Percentiles rank a stretch among this genome's conserved stretches.
Evolutionary conservation across 2,113 vertebrate genomes (phyloP).

Genomic region (Equus przewalskii): DNA sequence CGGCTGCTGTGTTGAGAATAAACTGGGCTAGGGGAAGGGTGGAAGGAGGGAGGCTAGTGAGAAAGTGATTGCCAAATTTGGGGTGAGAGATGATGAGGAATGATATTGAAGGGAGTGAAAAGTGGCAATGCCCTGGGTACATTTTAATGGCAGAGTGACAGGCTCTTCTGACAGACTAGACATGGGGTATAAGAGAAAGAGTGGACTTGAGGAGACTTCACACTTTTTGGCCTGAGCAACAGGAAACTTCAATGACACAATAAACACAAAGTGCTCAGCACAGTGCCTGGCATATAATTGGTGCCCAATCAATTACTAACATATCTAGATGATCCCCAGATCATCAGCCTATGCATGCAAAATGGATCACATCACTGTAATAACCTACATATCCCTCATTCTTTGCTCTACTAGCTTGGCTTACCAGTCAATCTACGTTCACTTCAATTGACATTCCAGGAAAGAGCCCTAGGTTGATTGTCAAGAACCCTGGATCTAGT

Average conservation of each 20-base stretch:
- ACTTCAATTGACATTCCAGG: slow-evolving; percentile 21
- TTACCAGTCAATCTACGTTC: not conserved
- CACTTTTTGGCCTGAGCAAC: not conserved
- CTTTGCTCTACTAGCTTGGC: not conserved
- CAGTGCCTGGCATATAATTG: not conserved
- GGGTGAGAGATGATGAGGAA: not conserved
- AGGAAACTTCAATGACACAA: not conserved
- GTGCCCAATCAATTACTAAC: not conserved
- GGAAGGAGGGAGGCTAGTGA: not conserved
- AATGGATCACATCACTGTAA: not conserved
- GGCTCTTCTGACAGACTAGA: not conserved
- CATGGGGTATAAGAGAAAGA: not conserved
- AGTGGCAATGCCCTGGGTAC: not conserved
- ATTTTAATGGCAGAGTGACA: not conserved
- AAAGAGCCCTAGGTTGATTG: not conserved
- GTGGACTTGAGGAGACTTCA: not conserved
- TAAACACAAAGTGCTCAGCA: not conserved
- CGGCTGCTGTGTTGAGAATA: not conserved
- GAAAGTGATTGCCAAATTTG: not conserved
- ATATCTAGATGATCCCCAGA: not conserved
- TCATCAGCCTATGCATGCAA: not conserved
- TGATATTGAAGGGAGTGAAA: not conserved
- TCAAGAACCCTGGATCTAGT: not conserved
- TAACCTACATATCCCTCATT: not conserved
- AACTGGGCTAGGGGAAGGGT: not conserved